Base-by-base conservation (phyloP, 2,113 vertebrate species). In the Columbina picui region DNA sequence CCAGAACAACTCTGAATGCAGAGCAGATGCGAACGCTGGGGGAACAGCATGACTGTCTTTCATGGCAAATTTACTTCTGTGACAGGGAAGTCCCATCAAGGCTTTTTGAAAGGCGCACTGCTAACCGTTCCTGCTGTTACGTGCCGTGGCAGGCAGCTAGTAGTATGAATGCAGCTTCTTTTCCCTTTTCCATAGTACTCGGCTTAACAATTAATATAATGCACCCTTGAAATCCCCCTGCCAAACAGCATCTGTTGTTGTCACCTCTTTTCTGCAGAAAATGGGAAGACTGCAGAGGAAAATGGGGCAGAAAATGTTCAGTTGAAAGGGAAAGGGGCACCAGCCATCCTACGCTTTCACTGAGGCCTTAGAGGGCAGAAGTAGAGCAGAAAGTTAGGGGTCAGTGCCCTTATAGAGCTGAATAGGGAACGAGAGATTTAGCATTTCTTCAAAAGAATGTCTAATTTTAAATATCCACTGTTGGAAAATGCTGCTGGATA, bases 21-120 rank as follows among this genome's bases (percentile, higher is more conserved):
- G 74, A 83, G 18, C 91, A 95, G 91, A 93, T 83, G 61, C 59
- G 80, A 95, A 20, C 50, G 5, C 67, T 32, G 93, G 81, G 65
- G 79, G 59, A 79, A 64, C 84, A 91, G 55, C 87, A 45, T 1
- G 65, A 27, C 61, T 38, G 89, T 39, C 84, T 89, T 71, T 93
- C 91, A 93, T 0, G 18, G 91, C 84, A 94, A 34, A 94, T 96
- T 84, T 79, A 53, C 82, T 77, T 8, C 70, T 59, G 75, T 2
- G 1, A 20, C 1, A 36, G 89, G 59, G 41, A 77, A 77, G 63
- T 59, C 68, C 75, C 60, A 5, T 18, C 41, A 21, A 41, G 63
- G 63, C 77, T 47, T 29, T 95, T 21, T 79, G 80, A 87, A 79
- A 89, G 87, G 77, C 13, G 3, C 67, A 1, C 41, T 56, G 60